These are phyloP conservation scores for Seira musarum DNA, from an alignment of 2,888 invertebrate species.

Conservation along the genomic window DNA sequence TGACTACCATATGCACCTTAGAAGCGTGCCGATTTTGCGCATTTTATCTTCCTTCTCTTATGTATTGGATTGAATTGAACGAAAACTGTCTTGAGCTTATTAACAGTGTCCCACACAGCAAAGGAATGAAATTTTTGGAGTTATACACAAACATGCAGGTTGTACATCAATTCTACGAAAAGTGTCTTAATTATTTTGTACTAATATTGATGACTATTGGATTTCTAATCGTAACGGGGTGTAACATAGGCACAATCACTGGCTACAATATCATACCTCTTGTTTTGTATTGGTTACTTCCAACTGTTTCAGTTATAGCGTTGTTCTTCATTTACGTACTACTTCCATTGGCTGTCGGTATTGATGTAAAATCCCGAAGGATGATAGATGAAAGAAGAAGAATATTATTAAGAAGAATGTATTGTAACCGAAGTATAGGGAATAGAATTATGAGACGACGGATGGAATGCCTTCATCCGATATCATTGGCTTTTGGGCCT, in stretches of 20 bases:
- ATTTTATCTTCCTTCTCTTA: neutral
- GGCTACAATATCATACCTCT: neutral
- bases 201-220: neutral
- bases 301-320: neutral
- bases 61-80: neutral
- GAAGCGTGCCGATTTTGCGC: conserved; percentile 8
- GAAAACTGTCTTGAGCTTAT: neutral
- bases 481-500: neutral
- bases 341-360: neutral
- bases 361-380: neutral
- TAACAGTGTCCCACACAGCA: too few relatives aligned
- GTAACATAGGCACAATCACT: neutral
- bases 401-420: too few relatives aligned
- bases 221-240: neutral
- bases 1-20: neutral
- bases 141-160: neutral
- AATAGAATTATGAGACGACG: too few relatives aligned
- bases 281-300: neutral
- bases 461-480: too few relatives aligned
- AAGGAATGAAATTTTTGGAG: neutral
- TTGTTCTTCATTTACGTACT: neutral
- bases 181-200: too few relatives aligned
- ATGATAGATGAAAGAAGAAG: too few relatives aligned
- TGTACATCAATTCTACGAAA: too few relatives aligned
- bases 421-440: too few relatives aligned